Evolutionary conservation across 92 coral and sea anemone species (phyloP).

Genomic region (Pocillopora meandrina): DNA sequence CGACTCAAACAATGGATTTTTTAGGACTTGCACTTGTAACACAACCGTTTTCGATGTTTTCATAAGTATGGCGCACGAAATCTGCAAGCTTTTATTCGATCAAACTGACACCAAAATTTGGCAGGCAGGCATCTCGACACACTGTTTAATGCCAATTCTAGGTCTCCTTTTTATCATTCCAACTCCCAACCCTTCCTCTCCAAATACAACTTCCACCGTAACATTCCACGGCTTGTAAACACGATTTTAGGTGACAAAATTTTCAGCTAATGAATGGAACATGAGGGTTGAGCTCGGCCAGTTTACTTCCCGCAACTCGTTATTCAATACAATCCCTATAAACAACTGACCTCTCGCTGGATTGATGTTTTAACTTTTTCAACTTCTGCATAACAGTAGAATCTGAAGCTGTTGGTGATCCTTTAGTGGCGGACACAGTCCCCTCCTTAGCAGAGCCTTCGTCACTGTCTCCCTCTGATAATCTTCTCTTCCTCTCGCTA

Average conservation of each 20-base stretch:
- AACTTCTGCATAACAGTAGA: conserved; percentile 77
- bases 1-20: too few relatives aligned
- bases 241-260: not conserved
- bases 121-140: too few relatives aligned
- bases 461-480: conserved; percentile 92
- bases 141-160: too few relatives aligned
- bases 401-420: conserved; percentile 81
- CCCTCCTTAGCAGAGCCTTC: conserved; percentile 72
- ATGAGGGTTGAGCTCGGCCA: not conserved
- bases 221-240: too few relatives aligned
- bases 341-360: conserved; percentile 84
- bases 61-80: too few relatives aligned
- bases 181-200: too few relatives aligned
- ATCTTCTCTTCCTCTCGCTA: conserved; percentile 65
- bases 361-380: conserved; percentile 74
- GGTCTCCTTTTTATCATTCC: too few relatives aligned
- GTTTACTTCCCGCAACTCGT: not conserved
- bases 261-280: not conserved
- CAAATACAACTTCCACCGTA: too few relatives aligned
- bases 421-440: conserved; percentile 51
- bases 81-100: too few relatives aligned
- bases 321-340: not conserved
- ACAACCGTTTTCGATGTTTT: too few relatives aligned
- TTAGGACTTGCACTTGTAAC: too few relatives aligned
- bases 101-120: too few relatives aligned